Evolutionary conservation across 1,140 invertebrate genomes (phyloP).

Genomic region (Thalassaphorura encarpata): DNA sequence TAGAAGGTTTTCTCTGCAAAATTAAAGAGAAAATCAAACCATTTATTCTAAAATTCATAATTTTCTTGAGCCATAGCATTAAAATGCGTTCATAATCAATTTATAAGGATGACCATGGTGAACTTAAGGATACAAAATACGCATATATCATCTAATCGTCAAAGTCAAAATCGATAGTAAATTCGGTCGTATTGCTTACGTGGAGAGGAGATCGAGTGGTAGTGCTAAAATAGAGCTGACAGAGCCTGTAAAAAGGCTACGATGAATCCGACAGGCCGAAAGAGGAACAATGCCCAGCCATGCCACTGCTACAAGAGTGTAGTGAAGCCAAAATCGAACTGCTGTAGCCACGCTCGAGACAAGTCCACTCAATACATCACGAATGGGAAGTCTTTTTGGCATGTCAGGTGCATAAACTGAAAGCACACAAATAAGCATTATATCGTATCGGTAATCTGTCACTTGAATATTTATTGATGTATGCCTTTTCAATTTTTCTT

Average conservation of each 20-base stretch:
- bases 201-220: slow-evolving; percentile 83
- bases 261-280: slow-evolving; percentile 91
- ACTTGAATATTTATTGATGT: slow-evolving; percentile 8
- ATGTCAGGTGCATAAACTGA: slow-evolving; percentile 94
- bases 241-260: slow-evolving; percentile 81
- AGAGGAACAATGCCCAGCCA: slow-evolving; percentile 96
- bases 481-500: slow-evolving; percentile 35
- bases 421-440: slow-evolving; percentile 30
- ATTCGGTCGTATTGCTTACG: slow-evolving; percentile 42
- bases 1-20: slow-evolving; percentile 67
- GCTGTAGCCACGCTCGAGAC: slow-evolving; percentile 80
- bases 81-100: too few species aligned
- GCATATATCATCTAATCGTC: too few species aligned
- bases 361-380: slow-evolving; percentile 75
- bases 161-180: too few species aligned
- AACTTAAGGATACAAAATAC: too few species aligned
- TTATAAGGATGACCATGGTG: too few species aligned
- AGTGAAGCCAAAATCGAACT: slow-evolving; percentile 92
- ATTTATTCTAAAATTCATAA: neutral
- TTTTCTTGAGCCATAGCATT: neutral
- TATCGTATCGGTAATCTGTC: too few species aligned
- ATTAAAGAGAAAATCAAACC: slow-evolving; percentile 25
- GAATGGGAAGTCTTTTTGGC: slow-evolving; percentile 86
- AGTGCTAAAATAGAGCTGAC: slow-evolving; percentile 65
- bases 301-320: slow-evolving; percentile 87